Evolutionary conservation across 2,113 vertebrate species (phyloP).

Genomic region (Perca flavescens): DNA sequence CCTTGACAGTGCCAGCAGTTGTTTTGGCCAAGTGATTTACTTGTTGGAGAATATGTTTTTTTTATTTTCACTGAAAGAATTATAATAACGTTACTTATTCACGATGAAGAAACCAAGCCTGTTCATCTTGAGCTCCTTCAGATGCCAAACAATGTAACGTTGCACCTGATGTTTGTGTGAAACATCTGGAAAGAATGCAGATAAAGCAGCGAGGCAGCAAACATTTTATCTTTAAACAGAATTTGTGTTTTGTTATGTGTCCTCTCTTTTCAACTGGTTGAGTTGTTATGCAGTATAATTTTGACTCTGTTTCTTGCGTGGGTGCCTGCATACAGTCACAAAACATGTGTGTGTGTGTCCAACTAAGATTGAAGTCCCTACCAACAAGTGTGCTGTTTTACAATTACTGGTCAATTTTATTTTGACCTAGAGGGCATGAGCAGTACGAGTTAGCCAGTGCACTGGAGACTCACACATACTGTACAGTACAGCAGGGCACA

Average conservation of each 20-base stretch:
- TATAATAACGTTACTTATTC: slow-evolving; percentile 1
- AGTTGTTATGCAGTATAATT: neutral
- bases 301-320: neutral
- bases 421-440: slow-evolving; percentile 43
- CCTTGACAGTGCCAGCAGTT: neutral
- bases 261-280: neutral
- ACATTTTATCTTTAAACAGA: neutral
- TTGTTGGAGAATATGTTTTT: neutral
- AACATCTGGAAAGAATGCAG: slow-evolving; percentile 14
- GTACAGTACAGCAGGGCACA: slow-evolving; percentile 1
- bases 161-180: slow-evolving; percentile 29
- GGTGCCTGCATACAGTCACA: neutral
- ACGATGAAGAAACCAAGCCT: slow-evolving; percentile 20
- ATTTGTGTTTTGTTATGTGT: neutral
- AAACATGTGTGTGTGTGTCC: slow-evolving; percentile 5
- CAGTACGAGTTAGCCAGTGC: neutral
- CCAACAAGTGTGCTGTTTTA: slow-evolving; percentile 1
- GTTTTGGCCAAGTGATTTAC: slow-evolving; percentile 11
- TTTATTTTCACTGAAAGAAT: slow-evolving; percentile 5
- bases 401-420: slow-evolving; percentile 11
- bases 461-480: neutral
- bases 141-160: slow-evolving; percentile 10
- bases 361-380: neutral
- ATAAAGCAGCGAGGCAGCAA: neutral
- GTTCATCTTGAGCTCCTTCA: slow-evolving; percentile 17